Conservation (phyloP, 2,888 invertebrate genomes). For the Leucophora obtusa region DNA sequence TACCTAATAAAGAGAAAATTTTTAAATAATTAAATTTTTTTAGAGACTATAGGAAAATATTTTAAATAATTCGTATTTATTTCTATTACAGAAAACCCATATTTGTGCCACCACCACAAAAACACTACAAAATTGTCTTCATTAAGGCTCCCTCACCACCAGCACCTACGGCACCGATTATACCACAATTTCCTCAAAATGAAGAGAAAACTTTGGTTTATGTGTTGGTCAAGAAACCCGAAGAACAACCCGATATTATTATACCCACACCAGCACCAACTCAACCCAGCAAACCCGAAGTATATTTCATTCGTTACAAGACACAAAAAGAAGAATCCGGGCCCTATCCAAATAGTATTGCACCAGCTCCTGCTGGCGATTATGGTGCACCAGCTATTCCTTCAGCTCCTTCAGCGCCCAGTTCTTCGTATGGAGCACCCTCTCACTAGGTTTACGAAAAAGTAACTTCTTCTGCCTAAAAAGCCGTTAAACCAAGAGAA, state of each 20-base stretch:
- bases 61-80: conserved; percentile 1
- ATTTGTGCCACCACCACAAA: conserved; percentile 83
- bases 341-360: conserved; percentile 77
- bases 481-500: conserved; percentile 37
- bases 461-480: background rate
- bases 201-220: conserved; percentile 88
- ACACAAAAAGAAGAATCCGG: conserved; percentile 81
- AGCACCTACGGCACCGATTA: conserved; percentile 82
- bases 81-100: conserved; percentile 79
- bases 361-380: conserved; percentile 74
- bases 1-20: conserved; percentile 11
- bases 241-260: conserved; percentile 84
- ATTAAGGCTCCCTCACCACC: conserved; percentile 86
- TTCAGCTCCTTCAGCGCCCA: conserved; percentile 75
- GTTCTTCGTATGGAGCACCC: conserved; percentile 77
- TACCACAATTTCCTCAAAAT: conserved; percentile 83
- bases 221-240: conserved; percentile 87
- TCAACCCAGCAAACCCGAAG: conserved; percentile 87
- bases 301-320: conserved; percentile 87
- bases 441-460: conserved; percentile 68
- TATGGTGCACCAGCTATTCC: conserved; percentile 76
- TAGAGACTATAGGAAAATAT: background rate
- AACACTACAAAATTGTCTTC: conserved; percentile 89
- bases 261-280: conserved; percentile 86
- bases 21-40: background rate